These are phyloP conservation scores for Tetragonula clypearis DNA, from an alignment of 1,140 invertebrate genomes.

Conservation along the genomic window DNA sequence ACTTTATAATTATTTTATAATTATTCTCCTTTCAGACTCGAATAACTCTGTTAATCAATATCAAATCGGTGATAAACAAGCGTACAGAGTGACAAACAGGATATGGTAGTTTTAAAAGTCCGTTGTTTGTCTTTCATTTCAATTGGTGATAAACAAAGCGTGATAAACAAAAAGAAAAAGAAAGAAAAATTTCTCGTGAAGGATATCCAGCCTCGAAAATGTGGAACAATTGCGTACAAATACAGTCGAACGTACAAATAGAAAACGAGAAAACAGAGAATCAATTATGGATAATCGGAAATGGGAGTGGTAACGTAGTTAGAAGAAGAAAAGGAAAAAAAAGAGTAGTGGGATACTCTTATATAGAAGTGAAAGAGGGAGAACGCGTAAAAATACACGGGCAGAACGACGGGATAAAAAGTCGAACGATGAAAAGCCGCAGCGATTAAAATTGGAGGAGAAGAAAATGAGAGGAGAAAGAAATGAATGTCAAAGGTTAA, in stretches of 20 bases:
- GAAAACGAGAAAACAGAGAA: background rate
- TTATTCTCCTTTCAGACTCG: no score
- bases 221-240: background rate
- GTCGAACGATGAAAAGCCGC: background rate
- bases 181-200: background rate
- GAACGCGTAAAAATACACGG: background rate
- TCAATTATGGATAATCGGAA: background rate
- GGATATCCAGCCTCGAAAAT: background rate
- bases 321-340: background rate
- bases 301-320: background rate
- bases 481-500: background rate
- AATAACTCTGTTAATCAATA: no score
- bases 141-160: background rate
- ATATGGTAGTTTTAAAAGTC: background rate
- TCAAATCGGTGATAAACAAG: no score
- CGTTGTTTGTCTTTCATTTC: background rate
- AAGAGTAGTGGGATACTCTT: no score
- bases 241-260: no score
- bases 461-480: conserved; percentile 14
- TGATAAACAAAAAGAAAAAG: background rate
- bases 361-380: background rate
- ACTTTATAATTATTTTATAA: no score
- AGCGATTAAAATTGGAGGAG: conserved; percentile 15
- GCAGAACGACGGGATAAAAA: background rate
- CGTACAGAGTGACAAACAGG: background rate